These are phyloP conservation scores for Morpho deidamia DNA, from an alignment of 2,888 invertebrate genomes.

Conservation along the genomic window DNA sequence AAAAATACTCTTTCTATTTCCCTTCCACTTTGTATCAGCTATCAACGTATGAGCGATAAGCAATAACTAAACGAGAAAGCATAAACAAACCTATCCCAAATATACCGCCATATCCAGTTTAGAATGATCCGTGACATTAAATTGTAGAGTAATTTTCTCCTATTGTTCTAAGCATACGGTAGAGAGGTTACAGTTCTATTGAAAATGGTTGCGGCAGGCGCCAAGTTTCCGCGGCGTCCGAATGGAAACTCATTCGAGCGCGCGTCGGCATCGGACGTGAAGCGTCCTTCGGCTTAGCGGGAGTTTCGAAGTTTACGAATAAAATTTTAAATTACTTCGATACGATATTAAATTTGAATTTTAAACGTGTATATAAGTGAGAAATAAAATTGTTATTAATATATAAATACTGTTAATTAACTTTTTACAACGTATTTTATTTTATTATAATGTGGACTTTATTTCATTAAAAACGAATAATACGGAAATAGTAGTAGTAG, in stretches of 20 bases:
- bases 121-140: conserved; percentile 20
- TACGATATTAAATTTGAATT: neutral
- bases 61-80: conserved; percentile 1
- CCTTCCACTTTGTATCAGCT: neutral
- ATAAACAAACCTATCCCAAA: conserved; percentile 9
- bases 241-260: conserved; percentile 17
- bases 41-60: neutral
- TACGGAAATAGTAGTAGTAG: too few species aligned
- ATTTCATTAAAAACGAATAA: too few species aligned
- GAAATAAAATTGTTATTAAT: neutral
- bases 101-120: conserved; percentile 12
- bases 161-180: neutral
- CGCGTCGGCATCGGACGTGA: conserved; percentile 18
- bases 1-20: neutral
- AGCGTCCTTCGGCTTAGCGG: conserved; percentile 13
- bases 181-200: conserved; percentile 15
- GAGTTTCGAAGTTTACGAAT: conserved; percentile 16
- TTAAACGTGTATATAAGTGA: neutral
- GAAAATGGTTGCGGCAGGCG: conserved; percentile 30
- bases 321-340: neutral
- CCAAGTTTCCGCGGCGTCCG: conserved; percentile 18
- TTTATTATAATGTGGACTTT: conserved; percentile 4
- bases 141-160: conserved; percentile 4
- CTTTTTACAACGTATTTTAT: neutral
- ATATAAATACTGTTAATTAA: neutral